phyloP scores from a whole-genome alignment of 2,888 invertebrate species.

The Plagiodera versicolora region DNA sequence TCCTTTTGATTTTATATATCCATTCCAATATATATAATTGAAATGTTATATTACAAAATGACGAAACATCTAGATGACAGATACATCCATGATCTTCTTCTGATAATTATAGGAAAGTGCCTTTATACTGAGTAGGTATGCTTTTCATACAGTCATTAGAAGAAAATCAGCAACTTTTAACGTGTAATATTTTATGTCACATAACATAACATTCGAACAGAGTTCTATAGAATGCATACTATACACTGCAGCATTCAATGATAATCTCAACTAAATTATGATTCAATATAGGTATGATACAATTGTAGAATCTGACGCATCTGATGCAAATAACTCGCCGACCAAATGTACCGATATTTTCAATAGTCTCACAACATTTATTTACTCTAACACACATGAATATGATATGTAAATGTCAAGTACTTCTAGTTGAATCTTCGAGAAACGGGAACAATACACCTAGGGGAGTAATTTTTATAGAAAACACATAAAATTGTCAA shows the following conservation, averaged over 20 bases:
- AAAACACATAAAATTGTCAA: conserved; percentile 23
- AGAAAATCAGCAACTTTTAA: conserved; percentile 31
- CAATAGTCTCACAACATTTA: conserved; percentile 30
- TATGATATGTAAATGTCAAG: conserved; percentile 24
- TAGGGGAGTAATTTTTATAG: conserved; percentile 21
- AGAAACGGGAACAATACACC: conserved; percentile 25
- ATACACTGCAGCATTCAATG: conserved; percentile 31
- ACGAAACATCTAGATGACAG: conserved; percentile 26
- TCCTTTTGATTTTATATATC: conserved; percentile 33
- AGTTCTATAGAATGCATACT: conserved; percentile 32
- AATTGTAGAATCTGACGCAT: conserved; percentile 38
- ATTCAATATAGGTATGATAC: conserved; percentile 36
- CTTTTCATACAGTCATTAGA: conserved; percentile 18
- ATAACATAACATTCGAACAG: conserved; percentile 29
- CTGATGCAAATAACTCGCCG: conserved; percentile 33
- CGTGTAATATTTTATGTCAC: conserved; percentile 28
- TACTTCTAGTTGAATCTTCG: conserved; percentile 13
- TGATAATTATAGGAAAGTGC: conserved; percentile 25
- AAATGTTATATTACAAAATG: conserved; percentile 32
- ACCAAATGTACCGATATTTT: conserved; percentile 26
- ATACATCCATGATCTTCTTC: conserved; percentile 29
- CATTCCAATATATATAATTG: conserved; percentile 33
- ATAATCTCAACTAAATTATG: conserved; percentile 35
- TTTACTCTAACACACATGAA: conserved; percentile 31
- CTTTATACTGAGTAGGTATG: not conserved